phyloP scores from a whole-genome alignment of 2,797 vertebrate genomes.

The Diplodus puntazzo region DNA sequence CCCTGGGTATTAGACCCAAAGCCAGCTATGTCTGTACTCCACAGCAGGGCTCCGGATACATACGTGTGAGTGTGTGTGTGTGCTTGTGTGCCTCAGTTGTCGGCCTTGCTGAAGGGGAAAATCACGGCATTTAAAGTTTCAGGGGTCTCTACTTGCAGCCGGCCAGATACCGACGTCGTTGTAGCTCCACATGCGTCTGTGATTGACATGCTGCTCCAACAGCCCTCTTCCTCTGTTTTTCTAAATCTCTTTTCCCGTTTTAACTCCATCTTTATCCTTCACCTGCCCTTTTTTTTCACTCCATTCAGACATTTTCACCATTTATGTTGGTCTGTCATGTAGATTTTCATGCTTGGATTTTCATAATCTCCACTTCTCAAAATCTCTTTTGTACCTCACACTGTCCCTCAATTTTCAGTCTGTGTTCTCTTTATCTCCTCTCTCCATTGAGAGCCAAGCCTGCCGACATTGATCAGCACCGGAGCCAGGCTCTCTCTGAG shows the following conservation, averaged over 20 bases:
- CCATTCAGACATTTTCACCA: slow-evolving; percentile 12
- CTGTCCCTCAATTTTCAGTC: slow-evolving; percentile 8
- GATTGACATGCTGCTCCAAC: slow-evolving; percentile 2
- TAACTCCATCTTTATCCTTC: neutral
- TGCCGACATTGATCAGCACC: slow-evolving; percentile 50
- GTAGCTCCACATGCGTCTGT: slow-evolving; percentile 20
- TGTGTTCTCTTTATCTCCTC: slow-evolving; percentile 16
- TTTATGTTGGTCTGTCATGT: neutral
- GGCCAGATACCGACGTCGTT: slow-evolving; percentile 28
- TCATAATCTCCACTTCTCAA: slow-evolving; percentile 13
- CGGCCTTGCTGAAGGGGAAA: slow-evolving; percentile 58
- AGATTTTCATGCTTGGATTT: slow-evolving; percentile 5
- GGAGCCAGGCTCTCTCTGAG: slow-evolving; percentile 41
- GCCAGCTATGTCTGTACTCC: slow-evolving; percentile 44
- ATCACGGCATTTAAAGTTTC: slow-evolving; percentile 54
- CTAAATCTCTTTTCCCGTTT: neutral
- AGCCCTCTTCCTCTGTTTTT: neutral
- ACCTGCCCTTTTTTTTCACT: slow-evolving; percentile 10
- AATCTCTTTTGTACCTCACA: neutral
- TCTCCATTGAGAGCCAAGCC: slow-evolving; percentile 19
- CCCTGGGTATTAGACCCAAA: slow-evolving; percentile 60
- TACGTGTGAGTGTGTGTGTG: slow-evolving; percentile 18
- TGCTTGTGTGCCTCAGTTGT: slow-evolving; percentile 27
- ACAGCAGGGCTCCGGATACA: slow-evolving; percentile 48
- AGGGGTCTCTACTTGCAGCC: slow-evolving; percentile 40